Conservation (phyloP, 2,888 invertebrate genomes). For the Clitarchus hookeri region DNA sequence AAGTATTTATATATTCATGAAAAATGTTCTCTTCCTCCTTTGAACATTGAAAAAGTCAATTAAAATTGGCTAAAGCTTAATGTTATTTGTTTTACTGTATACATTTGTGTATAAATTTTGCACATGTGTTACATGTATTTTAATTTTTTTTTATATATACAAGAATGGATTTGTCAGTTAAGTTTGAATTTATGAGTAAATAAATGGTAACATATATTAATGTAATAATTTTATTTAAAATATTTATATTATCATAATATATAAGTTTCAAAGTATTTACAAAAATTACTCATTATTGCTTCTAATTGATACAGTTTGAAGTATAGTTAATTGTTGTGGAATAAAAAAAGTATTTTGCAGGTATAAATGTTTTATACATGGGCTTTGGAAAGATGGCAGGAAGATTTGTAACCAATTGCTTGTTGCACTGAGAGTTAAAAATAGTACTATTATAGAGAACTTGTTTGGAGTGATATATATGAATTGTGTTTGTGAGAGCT, state of each 20-base stretch:
- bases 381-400: not conserved
- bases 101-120: not conserved
- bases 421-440: not conserved
- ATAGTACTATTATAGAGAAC: not conserved
- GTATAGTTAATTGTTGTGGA: not conserved
- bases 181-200: not conserved
- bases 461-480: not conserved
- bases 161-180: not conserved
- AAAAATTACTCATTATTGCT: not conserved
- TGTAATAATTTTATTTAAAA: not conserved
- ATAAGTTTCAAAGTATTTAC: not conserved
- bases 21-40: not conserved
- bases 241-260: not conserved
- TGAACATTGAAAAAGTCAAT: not conserved
- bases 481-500: not conserved
- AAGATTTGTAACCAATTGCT: not conserved
- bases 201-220: slow-evolving; percentile 7
- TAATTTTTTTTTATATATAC: not conserved
- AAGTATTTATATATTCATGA: not conserved
- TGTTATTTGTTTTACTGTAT: not conserved
- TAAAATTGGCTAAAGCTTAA: not conserved
- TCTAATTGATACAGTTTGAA: not conserved
- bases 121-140: not conserved
- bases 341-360: slow-evolving; percentile 5
- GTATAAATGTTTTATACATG: not conserved